Conservation (phyloP, 2,113 vertebrate genomes). For the Serilophus lunatus region DNA sequence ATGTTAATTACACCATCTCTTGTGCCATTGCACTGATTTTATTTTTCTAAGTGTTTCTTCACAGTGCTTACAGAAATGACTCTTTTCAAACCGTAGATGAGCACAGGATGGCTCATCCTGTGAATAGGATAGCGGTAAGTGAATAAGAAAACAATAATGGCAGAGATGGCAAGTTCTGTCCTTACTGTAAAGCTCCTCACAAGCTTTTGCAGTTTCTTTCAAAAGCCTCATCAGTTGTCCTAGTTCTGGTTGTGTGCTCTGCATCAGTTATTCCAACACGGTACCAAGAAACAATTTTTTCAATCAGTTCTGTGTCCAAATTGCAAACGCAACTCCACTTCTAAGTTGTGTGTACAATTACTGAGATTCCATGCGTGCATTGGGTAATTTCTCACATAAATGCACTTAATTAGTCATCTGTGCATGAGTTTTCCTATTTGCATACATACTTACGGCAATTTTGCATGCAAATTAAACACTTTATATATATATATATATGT, state of each 20-base stretch:
- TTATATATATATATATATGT: constrained; percentile 54
- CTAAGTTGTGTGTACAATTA: constrained; percentile 55
- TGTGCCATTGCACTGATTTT: fast-evolving
- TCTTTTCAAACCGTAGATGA: neutral
- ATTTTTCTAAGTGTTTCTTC: neutral
- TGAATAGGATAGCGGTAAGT: neutral
- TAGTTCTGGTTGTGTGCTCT: neutral
- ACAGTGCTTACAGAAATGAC: neutral
- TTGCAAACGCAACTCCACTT: constrained; percentile 26
- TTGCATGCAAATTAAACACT: constrained; percentile 61
- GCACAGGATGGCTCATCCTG: no score
- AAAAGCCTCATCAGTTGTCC: neutral
- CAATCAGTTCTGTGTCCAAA: constrained; percentile 51
- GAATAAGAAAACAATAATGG: neutral
- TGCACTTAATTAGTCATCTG: constrained; percentile 68
- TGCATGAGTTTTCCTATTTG: constrained; percentile 56
- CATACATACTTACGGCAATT: constrained; percentile 63
- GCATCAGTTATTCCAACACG: neutral
- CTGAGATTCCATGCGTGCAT: constrained; percentile 39
- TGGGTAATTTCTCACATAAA: constrained; percentile 66
- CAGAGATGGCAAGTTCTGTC: neutral
- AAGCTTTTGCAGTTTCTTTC: neutral
- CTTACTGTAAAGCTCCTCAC: neutral
- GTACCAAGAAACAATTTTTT: constrained; percentile 5
- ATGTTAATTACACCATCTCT: neutral